Evolutionary conservation across 2,888 invertebrate species (phyloP).

Genomic region (Allolobophora icterica): DNA sequence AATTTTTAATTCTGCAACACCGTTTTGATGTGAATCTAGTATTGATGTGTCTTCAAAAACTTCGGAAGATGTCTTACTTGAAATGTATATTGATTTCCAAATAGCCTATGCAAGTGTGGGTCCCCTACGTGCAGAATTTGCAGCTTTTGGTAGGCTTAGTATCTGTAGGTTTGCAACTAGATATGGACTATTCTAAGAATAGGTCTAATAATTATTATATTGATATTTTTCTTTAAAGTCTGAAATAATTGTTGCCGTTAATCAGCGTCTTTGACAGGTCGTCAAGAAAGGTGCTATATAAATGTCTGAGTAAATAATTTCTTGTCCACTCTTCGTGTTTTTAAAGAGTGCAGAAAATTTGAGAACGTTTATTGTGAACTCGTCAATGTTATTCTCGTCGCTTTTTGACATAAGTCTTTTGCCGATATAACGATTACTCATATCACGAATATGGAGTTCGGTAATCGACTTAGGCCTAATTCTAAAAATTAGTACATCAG

Average conservation of each 20-base stretch:
- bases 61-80: neutral
- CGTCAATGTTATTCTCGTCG: neutral
- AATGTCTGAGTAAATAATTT: neutral
- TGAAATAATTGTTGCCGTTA: neutral
- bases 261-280: neutral
- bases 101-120: neutral
- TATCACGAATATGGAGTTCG: neutral
- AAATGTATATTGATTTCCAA: neutral
- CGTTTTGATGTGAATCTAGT: neutral
- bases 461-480: neutral
- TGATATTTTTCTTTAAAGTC: neutral
- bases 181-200: too few species aligned
- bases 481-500: neutral
- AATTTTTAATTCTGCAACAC: neutral
- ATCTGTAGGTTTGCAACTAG: too few species aligned
- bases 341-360: too few species aligned
- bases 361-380: neutral
- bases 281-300: neutral
- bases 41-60: neutral
- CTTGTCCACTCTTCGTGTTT: neutral
- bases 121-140: neutral
- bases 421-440: neutral
- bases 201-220: too few species aligned
- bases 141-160: neutral
- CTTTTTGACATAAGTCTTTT: neutral